Conservation (phyloP, 2,797 vertebrate genomes). For the Acrossocheilus wenchowensis region DNA sequence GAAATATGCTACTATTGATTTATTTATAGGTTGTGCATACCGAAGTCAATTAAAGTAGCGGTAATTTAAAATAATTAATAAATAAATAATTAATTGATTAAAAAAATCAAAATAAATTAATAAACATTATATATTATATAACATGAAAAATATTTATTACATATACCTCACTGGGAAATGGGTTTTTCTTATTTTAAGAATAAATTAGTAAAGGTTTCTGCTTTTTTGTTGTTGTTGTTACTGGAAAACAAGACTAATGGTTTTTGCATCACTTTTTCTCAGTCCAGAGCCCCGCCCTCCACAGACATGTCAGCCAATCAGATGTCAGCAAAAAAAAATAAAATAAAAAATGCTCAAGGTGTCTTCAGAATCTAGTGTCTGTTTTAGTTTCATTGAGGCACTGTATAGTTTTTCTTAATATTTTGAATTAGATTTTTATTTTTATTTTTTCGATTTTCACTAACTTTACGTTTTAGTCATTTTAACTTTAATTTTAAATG, state of each 20-base stretch:
- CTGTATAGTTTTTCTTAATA: no score
- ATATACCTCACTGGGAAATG: background rate
- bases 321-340: background rate
- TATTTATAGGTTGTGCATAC: background rate
- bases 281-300: background rate
- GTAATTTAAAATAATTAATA: background rate
- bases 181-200: background rate
- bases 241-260: no score
- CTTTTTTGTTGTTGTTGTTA: no score
- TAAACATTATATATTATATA: background rate
- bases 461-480: slow-evolving; percentile 12
- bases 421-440: no score
- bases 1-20: background rate
- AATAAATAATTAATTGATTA: background rate
- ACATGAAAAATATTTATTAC: background rate
- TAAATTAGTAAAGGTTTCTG: no score
- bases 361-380: no score
- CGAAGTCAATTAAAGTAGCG: background rate
- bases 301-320: background rate
- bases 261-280: background rate
- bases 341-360: no score
- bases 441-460: no score
- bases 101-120: background rate
- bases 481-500: no score
- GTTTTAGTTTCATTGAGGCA: no score